A percentile compares a stretch with the other conserved stretches of the same genome.
Evolutionary conservation across 2,113 vertebrate genomes (phyloP).

Genomic region (Saguinus imperator): DNA sequence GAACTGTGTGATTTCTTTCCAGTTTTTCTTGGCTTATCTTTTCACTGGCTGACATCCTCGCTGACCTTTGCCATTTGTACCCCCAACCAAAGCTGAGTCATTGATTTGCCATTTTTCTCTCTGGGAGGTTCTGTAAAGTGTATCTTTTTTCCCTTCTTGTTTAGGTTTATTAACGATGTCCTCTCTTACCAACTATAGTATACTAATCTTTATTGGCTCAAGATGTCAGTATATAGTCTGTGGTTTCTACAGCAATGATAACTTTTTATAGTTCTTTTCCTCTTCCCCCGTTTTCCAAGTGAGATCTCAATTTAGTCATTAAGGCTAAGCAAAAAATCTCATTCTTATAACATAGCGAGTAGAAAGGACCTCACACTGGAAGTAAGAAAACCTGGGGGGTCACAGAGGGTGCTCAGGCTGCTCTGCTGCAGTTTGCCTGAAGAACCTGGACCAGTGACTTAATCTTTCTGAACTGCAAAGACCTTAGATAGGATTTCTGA

Average conservation of each 20-base stretch:
- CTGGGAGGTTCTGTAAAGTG: background rate
- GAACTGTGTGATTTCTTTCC: background rate
- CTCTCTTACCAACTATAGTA: background rate
- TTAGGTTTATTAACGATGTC: background rate
- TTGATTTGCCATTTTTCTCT: background rate
- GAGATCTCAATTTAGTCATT: constrained; percentile 17
- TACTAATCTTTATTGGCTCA: background rate
- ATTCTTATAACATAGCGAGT: background rate
- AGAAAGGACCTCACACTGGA: background rate
- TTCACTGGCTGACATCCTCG: background rate
- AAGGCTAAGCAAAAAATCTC: constrained; percentile 16
- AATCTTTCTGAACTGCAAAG: background rate
- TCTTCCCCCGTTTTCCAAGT: background rate
- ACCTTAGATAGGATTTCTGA: background rate
- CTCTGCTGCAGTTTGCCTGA: background rate
- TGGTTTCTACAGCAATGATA: background rate
- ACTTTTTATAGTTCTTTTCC: background rate
- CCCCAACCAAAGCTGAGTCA: background rate
- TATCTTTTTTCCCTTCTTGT: background rate
- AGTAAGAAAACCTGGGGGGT: background rate
- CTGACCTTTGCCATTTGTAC: background rate
- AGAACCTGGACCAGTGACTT: background rate
- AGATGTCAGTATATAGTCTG: background rate
- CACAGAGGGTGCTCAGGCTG: background rate
- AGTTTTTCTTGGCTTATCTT: background rate